Evolutionary conservation across 2,113 vertebrate species (phyloP), one percentile per base, ranked within the genome.

Genomic region (Dissostichus mawsoni): DNA sequence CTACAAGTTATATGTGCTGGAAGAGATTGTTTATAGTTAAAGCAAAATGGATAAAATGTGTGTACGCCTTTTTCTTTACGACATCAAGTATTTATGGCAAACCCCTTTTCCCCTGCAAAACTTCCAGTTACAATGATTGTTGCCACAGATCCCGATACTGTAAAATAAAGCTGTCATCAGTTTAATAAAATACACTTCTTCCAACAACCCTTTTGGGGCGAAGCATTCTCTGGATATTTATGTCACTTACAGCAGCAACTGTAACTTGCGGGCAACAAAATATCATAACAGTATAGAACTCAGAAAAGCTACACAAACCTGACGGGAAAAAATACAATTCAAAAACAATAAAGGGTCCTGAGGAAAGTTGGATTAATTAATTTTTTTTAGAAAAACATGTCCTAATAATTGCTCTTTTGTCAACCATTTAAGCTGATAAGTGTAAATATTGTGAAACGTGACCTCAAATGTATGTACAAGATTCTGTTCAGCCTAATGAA

Each of bases 101-200:
- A 45, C 11, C 62, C 57, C 48, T 29, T 55, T 74, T 61, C 36
- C 56, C 17, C 55, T 20, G 64, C 51, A 18, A 57, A 61, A 23
- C 56, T 20, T 45, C 18, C n/a, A 8, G 25, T 57, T 3, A 1
- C 25, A 57, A n/a, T 4, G 8, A 55, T 3, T 2, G 8, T 2
- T 1, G 2, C 56, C 18, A 11, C 58, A 44, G 11, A 69, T 64
- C 50, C 57, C 10, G 14, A 44, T 10, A 16, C 79, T 51, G 12
- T 20, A 5, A 59, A 68, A 68, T 74, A 74, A 74, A 74, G 25
- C 64, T 82, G 73, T 65, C 67, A 62, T 25, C 10, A 16, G 56
- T 5, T 73, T 62, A 52, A 64, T 73, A 63, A 74, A 76, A 76
- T 20, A 29, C 17, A 48, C 47, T 23, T 25, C 25, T 20, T 41